phyloP scores from a whole-genome alignment of 2,113 vertebrate genomes.

The Phalacrocorax pelagicus region DNA sequence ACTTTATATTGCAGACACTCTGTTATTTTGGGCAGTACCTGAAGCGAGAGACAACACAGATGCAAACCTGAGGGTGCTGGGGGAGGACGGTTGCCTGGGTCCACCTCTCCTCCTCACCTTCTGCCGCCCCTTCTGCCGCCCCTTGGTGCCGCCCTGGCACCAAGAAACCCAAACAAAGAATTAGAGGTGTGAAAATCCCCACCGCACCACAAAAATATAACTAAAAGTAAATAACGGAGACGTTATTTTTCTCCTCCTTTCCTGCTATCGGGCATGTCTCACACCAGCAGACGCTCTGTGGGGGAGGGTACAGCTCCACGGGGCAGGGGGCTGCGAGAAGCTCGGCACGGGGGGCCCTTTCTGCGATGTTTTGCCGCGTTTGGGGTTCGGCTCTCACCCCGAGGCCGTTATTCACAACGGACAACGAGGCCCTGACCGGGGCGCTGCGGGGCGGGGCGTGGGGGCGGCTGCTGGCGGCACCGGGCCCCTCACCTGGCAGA shows the following conservation, averaged over 20 bases:
- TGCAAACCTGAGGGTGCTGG: neutral
- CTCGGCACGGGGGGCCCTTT: rapidly evolving
- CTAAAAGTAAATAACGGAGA: neutral
- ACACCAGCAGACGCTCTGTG: rapidly evolving
- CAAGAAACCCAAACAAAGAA: neutral
- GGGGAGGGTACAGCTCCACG: neutral
- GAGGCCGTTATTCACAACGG: neutral
- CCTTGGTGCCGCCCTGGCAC: rapidly evolving
- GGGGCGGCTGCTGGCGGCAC: neutral
- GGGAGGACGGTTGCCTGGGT: too few species aligned
- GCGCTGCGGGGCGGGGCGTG: neutral
- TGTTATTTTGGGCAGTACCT: neutral
- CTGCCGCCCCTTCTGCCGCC: rapidly evolving
- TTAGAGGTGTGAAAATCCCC: neutral
- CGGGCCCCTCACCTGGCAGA: too few species aligned
- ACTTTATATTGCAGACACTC: neutral
- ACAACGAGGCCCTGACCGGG: too few species aligned
- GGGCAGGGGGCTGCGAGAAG: neutral
- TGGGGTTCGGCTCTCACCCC: neutral
- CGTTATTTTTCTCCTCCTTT: neutral
- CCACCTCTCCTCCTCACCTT: neutral
- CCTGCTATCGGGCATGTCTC: neutral
- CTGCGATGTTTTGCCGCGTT: neutral
- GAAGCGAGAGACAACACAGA: neutral
- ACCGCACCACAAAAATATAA: rapidly evolving